phyloP scores from a whole-genome alignment of 2,888 invertebrate genomes.

The Aromia moschata region DNA sequence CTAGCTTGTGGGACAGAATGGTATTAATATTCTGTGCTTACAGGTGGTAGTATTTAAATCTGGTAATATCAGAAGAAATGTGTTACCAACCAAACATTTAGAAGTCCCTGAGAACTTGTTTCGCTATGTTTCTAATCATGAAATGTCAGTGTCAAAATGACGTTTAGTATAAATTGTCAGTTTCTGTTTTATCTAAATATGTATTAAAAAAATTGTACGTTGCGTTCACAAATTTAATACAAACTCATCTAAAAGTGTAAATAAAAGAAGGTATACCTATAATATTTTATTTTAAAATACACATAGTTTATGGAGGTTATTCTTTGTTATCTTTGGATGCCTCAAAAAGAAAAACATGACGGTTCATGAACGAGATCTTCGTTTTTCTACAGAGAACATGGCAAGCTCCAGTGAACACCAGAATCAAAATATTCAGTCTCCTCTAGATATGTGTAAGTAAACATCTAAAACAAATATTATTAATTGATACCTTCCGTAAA shows the following conservation, averaged over 20 bases:
- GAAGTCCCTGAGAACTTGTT: too few species aligned
- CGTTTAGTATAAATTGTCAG: not conserved
- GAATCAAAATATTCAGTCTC: slow-evolving; percentile 42
- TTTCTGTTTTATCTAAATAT: too few species aligned
- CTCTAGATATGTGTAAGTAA: slow-evolving; percentile 52
- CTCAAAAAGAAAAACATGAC: slow-evolving; percentile 23
- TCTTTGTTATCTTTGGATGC: slow-evolving; percentile 1
- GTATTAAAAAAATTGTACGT: too few species aligned
- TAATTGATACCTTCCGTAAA: slow-evolving; percentile 5
- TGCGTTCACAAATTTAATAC: too few species aligned
- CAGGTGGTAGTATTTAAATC: too few species aligned
- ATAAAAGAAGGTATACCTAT: too few species aligned
- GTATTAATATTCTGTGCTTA: too few species aligned
- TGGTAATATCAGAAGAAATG: too few species aligned
- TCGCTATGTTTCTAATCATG: too few species aligned
- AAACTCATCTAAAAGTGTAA: too few species aligned
- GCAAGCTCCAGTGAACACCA: slow-evolving; percentile 25
- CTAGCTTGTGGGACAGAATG: too few species aligned
- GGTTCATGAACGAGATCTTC: slow-evolving; percentile 28
- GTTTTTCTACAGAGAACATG: not conserved
- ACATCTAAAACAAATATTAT: slow-evolving; percentile 23
- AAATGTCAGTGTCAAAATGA: not conserved
- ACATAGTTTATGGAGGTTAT: slow-evolving; percentile 15
- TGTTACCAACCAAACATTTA: too few species aligned
- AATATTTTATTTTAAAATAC: not conserved